Conservation (phyloP, 2,888 invertebrate genomes). For the Muschampia plurimacula region DNA sequence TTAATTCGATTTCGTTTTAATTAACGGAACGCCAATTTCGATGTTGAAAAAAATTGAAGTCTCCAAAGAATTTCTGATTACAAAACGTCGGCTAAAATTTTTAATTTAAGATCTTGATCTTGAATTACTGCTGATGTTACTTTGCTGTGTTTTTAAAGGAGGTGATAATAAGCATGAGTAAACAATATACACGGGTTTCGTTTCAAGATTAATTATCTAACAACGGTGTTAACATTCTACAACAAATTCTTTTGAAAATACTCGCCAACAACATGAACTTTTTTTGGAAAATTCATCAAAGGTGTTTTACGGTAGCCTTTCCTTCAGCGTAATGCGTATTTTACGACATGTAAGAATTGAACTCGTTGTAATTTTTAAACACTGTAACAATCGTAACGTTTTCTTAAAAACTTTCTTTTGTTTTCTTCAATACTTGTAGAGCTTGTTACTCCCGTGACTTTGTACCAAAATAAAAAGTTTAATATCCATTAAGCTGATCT, state of each 20-base stretch:
- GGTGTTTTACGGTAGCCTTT: too few relatives aligned
- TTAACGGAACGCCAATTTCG: constrained; percentile 80
- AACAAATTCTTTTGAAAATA: neutral
- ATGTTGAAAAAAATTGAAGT: constrained; percentile 69
- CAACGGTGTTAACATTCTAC: neutral
- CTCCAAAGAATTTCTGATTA: constrained; percentile 77
- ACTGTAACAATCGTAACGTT: too few relatives aligned
- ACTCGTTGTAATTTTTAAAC: too few relatives aligned
- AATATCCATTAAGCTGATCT: neutral
- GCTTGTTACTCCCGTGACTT: too few relatives aligned
- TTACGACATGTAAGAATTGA: too few relatives aligned
- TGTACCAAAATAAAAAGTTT: too few relatives aligned
- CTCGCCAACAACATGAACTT: neutral
- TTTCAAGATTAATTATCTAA: neutral
- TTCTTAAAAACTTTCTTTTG: too few relatives aligned
- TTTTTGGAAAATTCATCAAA: too few relatives aligned
- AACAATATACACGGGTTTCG: constrained; percentile 1
- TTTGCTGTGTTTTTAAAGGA: constrained; percentile 8
- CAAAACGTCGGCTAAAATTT: constrained; percentile 54
- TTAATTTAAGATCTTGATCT: constrained; percentile 43
- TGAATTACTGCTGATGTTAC: constrained; percentile 7
- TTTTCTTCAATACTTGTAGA: too few relatives aligned
- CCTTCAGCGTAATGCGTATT: too few relatives aligned
- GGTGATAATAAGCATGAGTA: constrained; percentile 8
- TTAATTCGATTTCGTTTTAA: constrained; percentile 83